phyloP scores from a whole-genome alignment of 2,888 invertebrate genomes.

The Chymomyza caudatula region DNA sequence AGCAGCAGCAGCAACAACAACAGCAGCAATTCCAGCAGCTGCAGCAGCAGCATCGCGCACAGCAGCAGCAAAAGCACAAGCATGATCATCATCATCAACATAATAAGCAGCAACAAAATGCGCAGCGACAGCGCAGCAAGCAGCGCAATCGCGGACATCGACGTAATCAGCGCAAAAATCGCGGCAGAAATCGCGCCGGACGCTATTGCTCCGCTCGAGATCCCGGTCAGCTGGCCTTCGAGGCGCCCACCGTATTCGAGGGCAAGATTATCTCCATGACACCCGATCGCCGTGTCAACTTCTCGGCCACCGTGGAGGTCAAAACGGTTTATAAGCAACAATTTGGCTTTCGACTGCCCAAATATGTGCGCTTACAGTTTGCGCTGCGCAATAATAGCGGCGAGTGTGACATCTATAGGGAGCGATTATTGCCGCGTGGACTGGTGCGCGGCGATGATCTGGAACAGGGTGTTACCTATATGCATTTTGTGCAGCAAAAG shows the following conservation, averaged over 20 bases:
- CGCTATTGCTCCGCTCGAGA: conserved; percentile 82
- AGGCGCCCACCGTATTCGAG: conserved; percentile 83
- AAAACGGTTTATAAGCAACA: conserved; percentile 82
- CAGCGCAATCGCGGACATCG: conserved; percentile 23
- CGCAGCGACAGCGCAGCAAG: background rate
- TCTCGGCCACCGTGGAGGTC: conserved; percentile 84
- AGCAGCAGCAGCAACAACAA: conserved; percentile 49
- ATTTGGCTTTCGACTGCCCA: conserved; percentile 75
- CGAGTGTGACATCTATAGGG: conserved; percentile 78
- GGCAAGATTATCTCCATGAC: conserved; percentile 84
- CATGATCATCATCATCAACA: conserved; percentile 32
- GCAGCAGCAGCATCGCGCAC: conserved; percentile 23
- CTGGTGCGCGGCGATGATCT: conserved; percentile 75
- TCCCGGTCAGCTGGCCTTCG: conserved; percentile 82
- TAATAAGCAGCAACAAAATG: conserved; percentile 20
- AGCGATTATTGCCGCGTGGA: conserved; percentile 74
- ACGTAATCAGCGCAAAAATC: conserved; percentile 52
- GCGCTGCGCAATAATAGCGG: conserved; percentile 74
- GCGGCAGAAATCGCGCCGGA: conserved; percentile 49
- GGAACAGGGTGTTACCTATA: conserved; percentile 76
- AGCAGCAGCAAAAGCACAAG: conserved; percentile 13
- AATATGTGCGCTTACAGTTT: conserved; percentile 76
- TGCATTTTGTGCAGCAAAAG: conserved; percentile 78
- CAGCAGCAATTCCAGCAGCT: conserved; percentile 31
- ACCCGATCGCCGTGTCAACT: conserved; percentile 80